phyloP scores from a whole-genome alignment of 2,888 invertebrate genomes.

The Clostera curtula region DNA sequence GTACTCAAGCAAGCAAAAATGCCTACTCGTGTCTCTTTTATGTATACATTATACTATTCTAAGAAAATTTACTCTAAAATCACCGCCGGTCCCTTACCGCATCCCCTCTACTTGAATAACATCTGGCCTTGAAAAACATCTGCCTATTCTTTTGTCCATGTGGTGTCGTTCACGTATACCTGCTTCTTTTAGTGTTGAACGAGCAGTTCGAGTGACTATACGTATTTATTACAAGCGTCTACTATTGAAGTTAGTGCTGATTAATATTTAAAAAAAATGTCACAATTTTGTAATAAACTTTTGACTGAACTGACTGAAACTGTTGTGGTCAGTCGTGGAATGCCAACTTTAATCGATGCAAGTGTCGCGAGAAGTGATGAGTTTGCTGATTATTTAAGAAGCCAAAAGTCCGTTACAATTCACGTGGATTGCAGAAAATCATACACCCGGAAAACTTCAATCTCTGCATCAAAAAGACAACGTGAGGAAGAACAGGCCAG shows the following conservation, averaged over 20 bases:
- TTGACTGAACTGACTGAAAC: conserved; percentile 8
- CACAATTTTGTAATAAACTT: conserved; percentile 8
- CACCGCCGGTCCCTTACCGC: conserved; percentile 6
- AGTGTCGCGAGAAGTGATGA: conserved; percentile 10
- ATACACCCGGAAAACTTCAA: conserved; percentile 6
- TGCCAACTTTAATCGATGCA: conserved; percentile 10
- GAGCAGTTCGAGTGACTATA: conserved; percentile 7
- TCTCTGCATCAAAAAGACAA: conserved; percentile 8
- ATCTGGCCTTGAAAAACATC: conserved; percentile 11
- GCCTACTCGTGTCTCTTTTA: no score
- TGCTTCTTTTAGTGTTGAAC: conserved; percentile 6
- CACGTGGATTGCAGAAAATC: conserved; percentile 9
- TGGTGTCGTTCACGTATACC: conserved; percentile 9
- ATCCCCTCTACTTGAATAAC: conserved; percentile 10
- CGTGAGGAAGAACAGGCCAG: conserved; percentile 9
- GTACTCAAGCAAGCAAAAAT: no score
- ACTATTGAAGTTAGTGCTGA: conserved; percentile 4
- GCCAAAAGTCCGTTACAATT: conserved; percentile 9
- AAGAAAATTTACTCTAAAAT: no score
- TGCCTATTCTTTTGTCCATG: conserved; percentile 8
- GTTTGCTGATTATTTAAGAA: conserved; percentile 6
- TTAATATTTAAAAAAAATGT: conserved; percentile 5
- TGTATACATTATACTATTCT: no score
- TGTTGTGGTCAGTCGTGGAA: conserved; percentile 10
- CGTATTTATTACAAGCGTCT: no score